Percentiles rank a stretch among this genome's conserved stretches.
Conservation (phyloP, 2,113 vertebrate species). For the Danionella cerebrum region DNA sequence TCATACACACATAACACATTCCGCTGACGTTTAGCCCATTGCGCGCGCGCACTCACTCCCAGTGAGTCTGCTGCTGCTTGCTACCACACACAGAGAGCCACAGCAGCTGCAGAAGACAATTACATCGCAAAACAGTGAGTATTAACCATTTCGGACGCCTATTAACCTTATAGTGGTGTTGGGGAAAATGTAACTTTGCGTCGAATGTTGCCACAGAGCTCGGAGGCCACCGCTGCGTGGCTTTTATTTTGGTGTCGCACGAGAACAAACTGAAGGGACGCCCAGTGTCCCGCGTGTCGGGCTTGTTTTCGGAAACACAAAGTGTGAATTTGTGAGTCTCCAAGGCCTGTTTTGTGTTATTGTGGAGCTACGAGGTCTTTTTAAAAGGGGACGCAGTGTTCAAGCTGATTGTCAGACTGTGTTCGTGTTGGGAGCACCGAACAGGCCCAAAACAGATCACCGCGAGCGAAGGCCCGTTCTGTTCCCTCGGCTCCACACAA, state of each 20-base stretch:
- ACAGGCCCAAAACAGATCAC: conserved; percentile 5
- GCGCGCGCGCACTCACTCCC: conserved; percentile 50
- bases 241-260: conserved; percentile 13
- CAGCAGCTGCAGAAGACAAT: conserved; percentile 37
- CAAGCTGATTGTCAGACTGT: conserved; percentile 3
- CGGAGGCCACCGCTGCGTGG: background rate
- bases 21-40: conserved; percentile 64
- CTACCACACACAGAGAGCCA: conserved; percentile 50
- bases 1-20: conserved; percentile 57
- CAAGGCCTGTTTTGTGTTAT: background rate
- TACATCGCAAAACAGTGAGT: conserved; percentile 53
- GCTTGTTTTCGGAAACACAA: background rate
- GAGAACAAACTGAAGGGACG: background rate
- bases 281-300: background rate
- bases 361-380: background rate
- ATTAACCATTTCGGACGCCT: conserved; percentile 15
- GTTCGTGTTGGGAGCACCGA: background rate
- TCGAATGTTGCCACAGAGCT: background rate
- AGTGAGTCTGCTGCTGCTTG: conserved; percentile 43
- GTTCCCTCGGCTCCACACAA: background rate
- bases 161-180: background rate
- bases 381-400: background rate
- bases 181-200: conserved; percentile 50
- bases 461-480: background rate
- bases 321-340: background rate